Evolutionary conservation across 2,888 invertebrate genomes (phyloP).

Genomic region (Lepeophtheirus nordmannii): DNA sequence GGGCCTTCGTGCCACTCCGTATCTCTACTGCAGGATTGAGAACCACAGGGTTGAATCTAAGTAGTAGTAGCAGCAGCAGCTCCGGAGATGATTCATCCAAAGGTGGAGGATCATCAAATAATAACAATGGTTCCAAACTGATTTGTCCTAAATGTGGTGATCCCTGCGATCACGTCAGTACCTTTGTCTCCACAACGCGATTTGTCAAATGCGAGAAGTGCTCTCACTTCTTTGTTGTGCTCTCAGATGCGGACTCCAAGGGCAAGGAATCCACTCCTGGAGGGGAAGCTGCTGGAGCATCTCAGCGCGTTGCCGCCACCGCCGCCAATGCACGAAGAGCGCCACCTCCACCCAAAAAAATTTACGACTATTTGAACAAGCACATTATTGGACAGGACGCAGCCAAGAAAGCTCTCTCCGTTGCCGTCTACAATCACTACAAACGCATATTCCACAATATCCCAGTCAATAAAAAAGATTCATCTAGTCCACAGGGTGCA

Average conservation of each 20-base stretch:
- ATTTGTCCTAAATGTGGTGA: conserved; percentile 94
- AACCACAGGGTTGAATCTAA: background rate
- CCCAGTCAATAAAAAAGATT: conserved; percentile 28
- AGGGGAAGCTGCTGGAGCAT: conserved; percentile 26
- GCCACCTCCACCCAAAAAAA: conserved; percentile 90
- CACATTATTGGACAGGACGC: conserved; percentile 94
- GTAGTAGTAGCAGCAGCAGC: background rate
- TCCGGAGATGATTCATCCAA: background rate
- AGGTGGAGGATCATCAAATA: conserved; percentile 25
- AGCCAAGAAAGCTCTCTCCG: conserved; percentile 91
- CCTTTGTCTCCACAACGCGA: conserved; percentile 52
- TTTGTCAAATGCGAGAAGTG: conserved; percentile 97
- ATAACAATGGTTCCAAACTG: conserved; percentile 39
- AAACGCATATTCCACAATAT: conserved; percentile 91
- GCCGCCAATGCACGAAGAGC: conserved; percentile 52
- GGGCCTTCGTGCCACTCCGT: background rate
- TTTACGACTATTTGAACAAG: conserved; percentile 85
- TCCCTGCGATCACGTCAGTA: conserved; percentile 92
- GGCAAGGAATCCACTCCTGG: conserved; percentile 29
- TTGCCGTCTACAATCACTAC: conserved; percentile 98
- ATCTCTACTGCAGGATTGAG: background rate
- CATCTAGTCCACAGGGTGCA: background rate
- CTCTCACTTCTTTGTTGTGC: conserved; percentile 89
- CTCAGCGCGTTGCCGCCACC: conserved; percentile 34
- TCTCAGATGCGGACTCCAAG: conserved; percentile 75